phyloP scores from a whole-genome alignment of 2,797 vertebrate species.

The Alectoris magna region DNA sequence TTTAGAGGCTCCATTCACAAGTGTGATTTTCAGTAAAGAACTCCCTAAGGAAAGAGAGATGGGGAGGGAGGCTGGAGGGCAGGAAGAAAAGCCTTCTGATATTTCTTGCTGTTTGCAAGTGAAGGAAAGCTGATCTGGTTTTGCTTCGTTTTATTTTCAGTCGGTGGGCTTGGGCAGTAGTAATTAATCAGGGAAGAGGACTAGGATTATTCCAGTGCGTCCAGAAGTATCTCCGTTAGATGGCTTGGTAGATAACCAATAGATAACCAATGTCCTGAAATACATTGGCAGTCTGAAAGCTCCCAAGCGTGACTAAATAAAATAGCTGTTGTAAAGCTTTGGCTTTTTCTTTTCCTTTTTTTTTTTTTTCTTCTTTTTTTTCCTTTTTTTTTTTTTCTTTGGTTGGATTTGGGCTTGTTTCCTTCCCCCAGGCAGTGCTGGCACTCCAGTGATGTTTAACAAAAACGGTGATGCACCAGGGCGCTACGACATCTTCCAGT shows the following conservation, averaged over 20 bases:
- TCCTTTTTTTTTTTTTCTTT: not conserved
- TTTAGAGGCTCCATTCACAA: slow-evolving; percentile 32
- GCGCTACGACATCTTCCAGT: slow-evolving; percentile 98
- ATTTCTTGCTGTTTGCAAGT: not conserved
- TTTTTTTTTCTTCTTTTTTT: not conserved
- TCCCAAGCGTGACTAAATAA: accelerated
- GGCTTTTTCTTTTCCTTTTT: not conserved
- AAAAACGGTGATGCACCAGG: slow-evolving; percentile 96
- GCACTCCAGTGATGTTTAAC: slow-evolving; percentile 96
- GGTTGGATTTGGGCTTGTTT: slow-evolving; percentile 45
- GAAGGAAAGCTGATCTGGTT: not conserved
- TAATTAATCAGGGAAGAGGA: not conserved
- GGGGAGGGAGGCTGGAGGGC: not conserved
- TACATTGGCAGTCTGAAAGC: too few relatives aligned
- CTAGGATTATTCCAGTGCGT: not conserved
- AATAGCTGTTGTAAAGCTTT: not conserved
- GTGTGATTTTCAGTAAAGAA: slow-evolving; percentile 3
- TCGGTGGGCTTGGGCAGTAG: not conserved
- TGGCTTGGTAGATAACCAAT: not conserved
- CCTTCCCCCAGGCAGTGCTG: slow-evolving; percentile 88
- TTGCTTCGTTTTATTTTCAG: not conserved
- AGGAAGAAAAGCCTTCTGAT: not conserved
- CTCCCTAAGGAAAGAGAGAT: not conserved
- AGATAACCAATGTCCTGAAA: not conserved
- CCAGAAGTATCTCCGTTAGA: accelerated